Conservation (phyloP, 2,113 vertebrate species). For the Orycteropus afer region DNA sequence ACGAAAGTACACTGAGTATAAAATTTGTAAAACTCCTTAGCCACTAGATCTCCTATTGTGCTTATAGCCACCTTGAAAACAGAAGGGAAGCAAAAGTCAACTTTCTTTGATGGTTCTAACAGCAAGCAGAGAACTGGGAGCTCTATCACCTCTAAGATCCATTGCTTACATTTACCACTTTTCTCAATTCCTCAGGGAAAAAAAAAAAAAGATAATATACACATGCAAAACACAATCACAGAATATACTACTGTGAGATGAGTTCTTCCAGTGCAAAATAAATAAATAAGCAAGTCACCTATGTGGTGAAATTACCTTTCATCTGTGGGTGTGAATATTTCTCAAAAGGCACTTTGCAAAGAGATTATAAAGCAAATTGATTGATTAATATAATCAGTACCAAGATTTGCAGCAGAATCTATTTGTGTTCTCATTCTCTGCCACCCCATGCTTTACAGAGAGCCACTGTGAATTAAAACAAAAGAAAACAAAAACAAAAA, state of each 20-base stretch:
- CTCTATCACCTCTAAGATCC: too few relatives aligned
- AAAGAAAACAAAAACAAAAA: too few relatives aligned
- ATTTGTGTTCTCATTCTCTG: fast-evolving
- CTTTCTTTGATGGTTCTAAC: too few relatives aligned
- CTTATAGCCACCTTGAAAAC: too few relatives aligned
- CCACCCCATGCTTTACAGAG: fast-evolving
- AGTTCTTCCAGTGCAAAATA: fast-evolving
- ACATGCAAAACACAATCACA: fast-evolving
- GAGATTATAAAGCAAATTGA: neutral
- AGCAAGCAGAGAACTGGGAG: too few relatives aligned
- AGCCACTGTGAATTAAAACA: too few relatives aligned
- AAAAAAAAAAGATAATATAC: fast-evolving
- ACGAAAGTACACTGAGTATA: neutral
- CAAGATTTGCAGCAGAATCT: neutral
- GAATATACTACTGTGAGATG: fast-evolving
- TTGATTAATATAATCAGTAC: fast-evolving
- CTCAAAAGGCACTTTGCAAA: too few relatives aligned
- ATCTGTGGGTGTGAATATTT: fast-evolving
- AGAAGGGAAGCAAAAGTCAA: too few relatives aligned
- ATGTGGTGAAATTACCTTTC: neutral
- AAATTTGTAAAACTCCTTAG: neutral
- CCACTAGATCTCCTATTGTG: too few relatives aligned
- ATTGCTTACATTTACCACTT: too few relatives aligned
- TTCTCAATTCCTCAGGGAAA: too few relatives aligned
- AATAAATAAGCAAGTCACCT: fast-evolving